Base-by-base conservation (phyloP, 1,140 invertebrate species). In the Apocrypta bakeri region DNA sequence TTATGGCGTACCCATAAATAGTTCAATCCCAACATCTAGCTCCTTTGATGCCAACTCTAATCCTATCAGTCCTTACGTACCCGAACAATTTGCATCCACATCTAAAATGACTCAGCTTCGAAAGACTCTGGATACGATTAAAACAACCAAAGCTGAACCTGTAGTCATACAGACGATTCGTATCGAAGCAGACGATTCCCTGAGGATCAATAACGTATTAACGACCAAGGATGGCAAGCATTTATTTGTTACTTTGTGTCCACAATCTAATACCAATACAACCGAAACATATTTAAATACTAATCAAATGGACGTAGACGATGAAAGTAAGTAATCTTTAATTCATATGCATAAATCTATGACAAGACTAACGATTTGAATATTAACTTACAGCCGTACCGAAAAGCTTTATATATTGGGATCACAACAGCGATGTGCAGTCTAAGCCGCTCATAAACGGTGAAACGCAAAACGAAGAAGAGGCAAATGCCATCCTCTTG, bases 221-320 rank as follows among this genome's bases (percentile, higher is more conserved):
- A 93, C 95, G 0, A 94, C 94, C 3, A 94, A 93, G 81, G 95
- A 95, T 85, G 94, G 94, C 25, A 92, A 91, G 79, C 93, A 95
- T 89, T 88, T 96, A 42, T 92, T 95, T 63, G 94, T 95, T 17
- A 93, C 94, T 1, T 90, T 95, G 82, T 93, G 93, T 72, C 90
- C 90, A 69, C 82, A 69, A 77, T 84, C 78, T 42, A 48, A 83
- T 9, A 61, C 24, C 9, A 82, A 33, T 31, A 83, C 82, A 48
- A 56, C 82, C 14, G 81, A 88, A 31, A 85, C 87, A 21, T 86
- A 84, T 68, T 83, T 84, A 2, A 89, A 90, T 75, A 88, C 88
- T 2, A 92, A 91, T 87, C 89, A 92, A n/a, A 92, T 93, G 90
- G 92, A 93, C 71, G 85, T 92, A 24, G 92, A 92, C 27, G 91